Evolutionary conservation across 2,888 invertebrate genomes (phyloP).

Genomic region (Tribolium freemani): DNA sequence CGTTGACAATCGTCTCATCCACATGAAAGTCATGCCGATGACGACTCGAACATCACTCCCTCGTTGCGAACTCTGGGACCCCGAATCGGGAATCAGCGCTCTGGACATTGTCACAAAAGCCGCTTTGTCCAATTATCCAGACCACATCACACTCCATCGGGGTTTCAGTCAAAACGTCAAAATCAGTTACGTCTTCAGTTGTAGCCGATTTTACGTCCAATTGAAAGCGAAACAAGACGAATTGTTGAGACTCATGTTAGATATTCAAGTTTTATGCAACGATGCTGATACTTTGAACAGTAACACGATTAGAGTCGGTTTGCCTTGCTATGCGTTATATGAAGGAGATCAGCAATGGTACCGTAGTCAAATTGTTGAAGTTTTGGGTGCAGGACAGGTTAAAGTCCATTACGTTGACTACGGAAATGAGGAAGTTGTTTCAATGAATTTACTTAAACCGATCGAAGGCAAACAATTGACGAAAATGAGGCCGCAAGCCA

Average conservation of each 20-base stretch:
- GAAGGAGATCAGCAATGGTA: conserved; percentile 90
- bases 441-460: conserved; percentile 72
- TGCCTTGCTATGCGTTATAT: conserved; percentile 86
- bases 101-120: conserved; percentile 71
- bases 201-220: conserved; percentile 82
- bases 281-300: conserved; percentile 56
- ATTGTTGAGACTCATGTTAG: conserved; percentile 77
- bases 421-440: conserved; percentile 91
- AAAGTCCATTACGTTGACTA: conserved; percentile 92
- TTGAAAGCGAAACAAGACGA: conserved; percentile 74
- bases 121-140: conserved; percentile 62
- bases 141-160: conserved; percentile 59
- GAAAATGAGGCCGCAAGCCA: conserved; percentile 79
- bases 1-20: conserved; percentile 75
- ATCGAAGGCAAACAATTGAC: conserved; percentile 77
- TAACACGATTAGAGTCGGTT: conserved; percentile 70
- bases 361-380: conserved; percentile 81
- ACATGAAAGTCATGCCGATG: conserved; percentile 77
- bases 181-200: conserved; percentile 79
- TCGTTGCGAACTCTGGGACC: conserved; percentile 79
- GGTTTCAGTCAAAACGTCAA: conserved; percentile 70
- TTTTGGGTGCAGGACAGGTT: conserved; percentile 56
- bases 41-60: conserved; percentile 81
- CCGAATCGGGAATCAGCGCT: conserved; percentile 71
- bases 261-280: conserved; percentile 74